Evolutionary conservation across 1,140 invertebrate species (phyloP).

Genomic region (Harlomillsia oculata): DNA sequence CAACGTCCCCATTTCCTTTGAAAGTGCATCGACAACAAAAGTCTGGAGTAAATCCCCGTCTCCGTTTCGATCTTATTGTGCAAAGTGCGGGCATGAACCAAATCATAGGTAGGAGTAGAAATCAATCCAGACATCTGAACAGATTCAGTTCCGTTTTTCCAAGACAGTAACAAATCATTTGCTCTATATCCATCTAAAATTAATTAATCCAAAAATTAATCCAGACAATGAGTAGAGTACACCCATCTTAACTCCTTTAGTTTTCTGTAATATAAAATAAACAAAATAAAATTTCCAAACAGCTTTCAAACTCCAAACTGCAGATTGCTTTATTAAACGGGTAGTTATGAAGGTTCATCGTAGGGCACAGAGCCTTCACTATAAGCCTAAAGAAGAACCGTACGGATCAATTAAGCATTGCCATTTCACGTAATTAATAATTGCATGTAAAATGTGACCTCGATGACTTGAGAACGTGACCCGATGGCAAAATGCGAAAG

Average conservation of each 20-base stretch:
- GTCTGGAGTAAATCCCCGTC: no score
- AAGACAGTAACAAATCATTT: constrained; percentile 7
- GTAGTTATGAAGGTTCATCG: constrained; percentile 93
- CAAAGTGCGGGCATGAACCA: no score
- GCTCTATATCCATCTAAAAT: constrained; percentile 13
- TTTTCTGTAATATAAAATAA: background rate
- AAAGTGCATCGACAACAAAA: constrained; percentile 6
- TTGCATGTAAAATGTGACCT: background rate
- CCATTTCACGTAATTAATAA: no score
- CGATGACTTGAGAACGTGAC: constrained; percentile 10
- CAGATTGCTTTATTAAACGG: constrained; percentile 93
- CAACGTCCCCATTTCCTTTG: constrained; percentile 20
- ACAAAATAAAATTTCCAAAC: constrained; percentile 65
- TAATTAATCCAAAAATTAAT: background rate
- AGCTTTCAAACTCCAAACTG: constrained; percentile 94
- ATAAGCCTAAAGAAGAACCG: constrained; percentile 81
- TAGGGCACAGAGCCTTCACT: constrained; percentile 89
- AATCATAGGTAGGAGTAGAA: no score
- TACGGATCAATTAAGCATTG: no score
- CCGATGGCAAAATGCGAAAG: background rate
- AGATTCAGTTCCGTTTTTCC: constrained; percentile 2
- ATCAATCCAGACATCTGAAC: background rate
- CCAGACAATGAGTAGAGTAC: background rate
- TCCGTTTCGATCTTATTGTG: no score
- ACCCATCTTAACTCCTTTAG: no score